These are phyloP conservation scores for Eospalax fontanierii DNA, from an alignment of 2,797 vertebrate genomes.

Conservation along the genomic window DNA sequence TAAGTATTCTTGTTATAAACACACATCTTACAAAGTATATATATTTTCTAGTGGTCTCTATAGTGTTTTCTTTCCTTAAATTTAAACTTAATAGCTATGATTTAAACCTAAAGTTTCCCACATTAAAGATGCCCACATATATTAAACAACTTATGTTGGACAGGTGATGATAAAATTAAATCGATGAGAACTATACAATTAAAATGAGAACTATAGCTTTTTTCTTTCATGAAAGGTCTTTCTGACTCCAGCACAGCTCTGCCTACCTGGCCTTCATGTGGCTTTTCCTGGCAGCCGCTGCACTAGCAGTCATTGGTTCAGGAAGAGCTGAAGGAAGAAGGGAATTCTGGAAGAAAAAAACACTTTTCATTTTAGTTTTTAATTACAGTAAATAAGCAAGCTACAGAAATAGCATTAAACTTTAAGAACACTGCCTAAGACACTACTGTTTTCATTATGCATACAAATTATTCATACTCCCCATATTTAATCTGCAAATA, in stretches of 20 bases:
- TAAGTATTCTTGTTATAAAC: slow-evolving; percentile 21
- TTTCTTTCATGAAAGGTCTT: neutral
- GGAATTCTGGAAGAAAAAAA: slow-evolving; percentile 91
- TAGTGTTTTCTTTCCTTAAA: slow-evolving; percentile 40
- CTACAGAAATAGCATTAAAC: neutral
- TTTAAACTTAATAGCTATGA: slow-evolving; percentile 6
- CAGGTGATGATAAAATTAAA: neutral
- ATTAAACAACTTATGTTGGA: slow-evolving; percentile 5
- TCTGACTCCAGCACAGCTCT: neutral
- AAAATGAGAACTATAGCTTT: neutral
- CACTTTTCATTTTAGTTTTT: slow-evolving; percentile 69
- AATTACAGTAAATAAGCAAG: neutral
- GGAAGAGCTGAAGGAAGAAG: slow-evolving; percentile 95
- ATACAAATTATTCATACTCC: neutral
- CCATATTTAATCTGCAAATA: slow-evolving; percentile 4
- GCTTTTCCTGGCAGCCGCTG: slow-evolving; percentile 97
- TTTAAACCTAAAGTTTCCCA: slow-evolving; percentile 4
- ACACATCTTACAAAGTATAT: neutral
- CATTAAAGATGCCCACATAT: neutral
- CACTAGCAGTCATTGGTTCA: slow-evolving; percentile 97
- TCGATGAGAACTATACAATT: slow-evolving; percentile 19
- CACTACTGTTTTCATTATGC: slow-evolving; percentile 38
- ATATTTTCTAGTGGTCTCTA: neutral
- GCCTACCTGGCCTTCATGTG: slow-evolving; percentile 98
- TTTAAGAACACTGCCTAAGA: slow-evolving; percentile 27